These are phyloP conservation scores for Heptranchias perlo DNA, from an alignment of 2,113 vertebrate species.

Conservation along the genomic window DNA sequence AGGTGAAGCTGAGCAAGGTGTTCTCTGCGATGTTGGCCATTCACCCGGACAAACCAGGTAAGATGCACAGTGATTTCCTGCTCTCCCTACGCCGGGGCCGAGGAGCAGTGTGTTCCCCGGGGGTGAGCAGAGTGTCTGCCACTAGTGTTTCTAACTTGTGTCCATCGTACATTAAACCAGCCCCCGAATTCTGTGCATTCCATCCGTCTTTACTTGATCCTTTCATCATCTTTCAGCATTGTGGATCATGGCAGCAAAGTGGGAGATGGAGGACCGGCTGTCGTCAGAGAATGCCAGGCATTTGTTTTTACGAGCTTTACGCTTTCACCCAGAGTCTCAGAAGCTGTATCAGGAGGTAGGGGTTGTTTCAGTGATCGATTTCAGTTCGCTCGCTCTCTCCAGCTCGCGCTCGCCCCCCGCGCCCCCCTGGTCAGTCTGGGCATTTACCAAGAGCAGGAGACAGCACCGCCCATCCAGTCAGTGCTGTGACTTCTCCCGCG, in stretches of 20 bases:
- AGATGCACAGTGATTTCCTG: neutral
- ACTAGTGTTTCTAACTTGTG: neutral
- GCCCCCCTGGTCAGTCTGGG: too few relatives aligned
- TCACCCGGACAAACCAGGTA: slow-evolving; percentile 94
- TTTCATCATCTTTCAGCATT: slow-evolving; percentile 58
- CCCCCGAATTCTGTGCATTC: neutral
- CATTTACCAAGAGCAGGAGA: too few relatives aligned
- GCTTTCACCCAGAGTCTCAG: slow-evolving; percentile 83
- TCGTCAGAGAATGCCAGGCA: slow-evolving; percentile 91
- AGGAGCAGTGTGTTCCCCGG: too few relatives aligned
- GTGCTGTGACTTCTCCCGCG: too few relatives aligned
- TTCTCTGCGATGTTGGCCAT: slow-evolving; percentile 86
- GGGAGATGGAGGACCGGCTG: slow-evolving; percentile 83
- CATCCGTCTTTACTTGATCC: neutral
- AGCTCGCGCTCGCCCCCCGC: too few relatives aligned
- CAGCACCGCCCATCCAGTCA: too few relatives aligned
- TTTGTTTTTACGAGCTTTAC: slow-evolving; percentile 86
- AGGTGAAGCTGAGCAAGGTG: slow-evolving; percentile 77
- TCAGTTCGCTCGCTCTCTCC: neutral
- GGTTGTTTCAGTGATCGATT: neutral
- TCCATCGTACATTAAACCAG: neutral
- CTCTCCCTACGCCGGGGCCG: neutral
- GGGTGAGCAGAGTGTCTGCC: too few relatives aligned
- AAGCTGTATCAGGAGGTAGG: slow-evolving; percentile 91
- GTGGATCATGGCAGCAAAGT: slow-evolving; percentile 97